Percentiles rank a stretch among this genome's conserved stretches.
phyloP scores from a whole-genome alignment of 2,797 vertebrate species.

The Peromyscus nudipes region DNA sequence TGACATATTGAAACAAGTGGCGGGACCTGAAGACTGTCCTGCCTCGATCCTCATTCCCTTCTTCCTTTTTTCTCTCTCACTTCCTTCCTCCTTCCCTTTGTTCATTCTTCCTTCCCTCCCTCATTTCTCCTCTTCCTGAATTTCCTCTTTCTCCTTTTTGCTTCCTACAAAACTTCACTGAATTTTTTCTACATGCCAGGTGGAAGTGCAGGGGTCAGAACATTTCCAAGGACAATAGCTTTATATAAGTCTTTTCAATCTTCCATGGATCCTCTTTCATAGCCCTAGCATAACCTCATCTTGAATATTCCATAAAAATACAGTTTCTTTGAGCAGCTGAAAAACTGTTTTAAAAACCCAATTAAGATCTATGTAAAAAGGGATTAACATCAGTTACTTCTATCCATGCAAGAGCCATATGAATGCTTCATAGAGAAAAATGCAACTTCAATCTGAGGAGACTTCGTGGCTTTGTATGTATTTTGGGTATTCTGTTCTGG shows the following conservation, averaged over 20 bases:
- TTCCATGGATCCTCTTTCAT: background rate
- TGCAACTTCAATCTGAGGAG: background rate
- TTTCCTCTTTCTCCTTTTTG: background rate
- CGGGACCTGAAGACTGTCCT: background rate
- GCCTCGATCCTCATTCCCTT: background rate
- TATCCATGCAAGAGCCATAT: background rate
- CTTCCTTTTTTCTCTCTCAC: background rate
- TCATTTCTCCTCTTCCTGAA: background rate
- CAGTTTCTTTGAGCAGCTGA: conserved; percentile 39
- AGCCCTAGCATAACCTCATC: background rate
- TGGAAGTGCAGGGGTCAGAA: background rate
- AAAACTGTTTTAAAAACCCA: conserved; percentile 54
- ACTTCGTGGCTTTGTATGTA: background rate
- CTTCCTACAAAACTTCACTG: background rate
- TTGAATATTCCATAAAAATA: conserved; percentile 48
- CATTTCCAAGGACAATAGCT: background rate
- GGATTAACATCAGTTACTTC: conserved; percentile 19
- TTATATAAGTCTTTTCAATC: background rate
- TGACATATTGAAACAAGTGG: background rate
- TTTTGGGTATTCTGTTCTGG: background rate
- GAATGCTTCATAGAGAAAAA: background rate
- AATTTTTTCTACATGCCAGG: background rate
- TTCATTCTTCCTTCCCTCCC: background rate
- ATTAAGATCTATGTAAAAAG: background rate
- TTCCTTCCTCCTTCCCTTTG: background rate